Evolutionary conservation across 2,113 vertebrate species (phyloP), one percentile per base, ranked within the genome.

Genomic region (Podilymbus podiceps): DNA sequence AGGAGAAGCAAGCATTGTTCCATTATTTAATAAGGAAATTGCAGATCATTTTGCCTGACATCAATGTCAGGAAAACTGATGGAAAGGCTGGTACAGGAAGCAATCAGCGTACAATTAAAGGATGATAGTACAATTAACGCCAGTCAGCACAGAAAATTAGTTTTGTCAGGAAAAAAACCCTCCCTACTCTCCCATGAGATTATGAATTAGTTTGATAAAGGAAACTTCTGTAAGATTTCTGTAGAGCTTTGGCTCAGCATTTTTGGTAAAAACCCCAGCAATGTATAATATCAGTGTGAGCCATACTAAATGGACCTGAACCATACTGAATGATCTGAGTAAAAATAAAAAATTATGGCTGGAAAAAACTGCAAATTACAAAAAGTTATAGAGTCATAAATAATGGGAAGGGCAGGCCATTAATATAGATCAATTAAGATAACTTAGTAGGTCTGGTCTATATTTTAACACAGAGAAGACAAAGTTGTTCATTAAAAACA

Each of bases 21-120:
- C 42, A 78, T 95, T 92, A 96, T 88, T 95, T 92, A 96, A 97
- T 97, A 95, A 97, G 95, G 90, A 96, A 97, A 95, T 75, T 89
- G 53, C 90, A 93, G 86, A 64, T 68, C 64, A 87, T 95, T 96
- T 92, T 93, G 88, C 89, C 77, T 90, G 76, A 87, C 90, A 96
- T 94, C 88, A 95, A 40, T 40, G 64, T 94, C 95, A 93, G 85
- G 72, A 95, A 95, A 96, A 97, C 66, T 90, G 90, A 97, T 97
- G 90, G 84, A 93, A 89, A 96, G 73, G 73, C 83, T 94, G 80
- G 73, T 82, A 90, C 92, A 94, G 95, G 96, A 97, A 95, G 84
- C 85, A 95, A 95, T 96, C 94, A 93, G 80, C 27, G 80, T 74
- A 92, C 88, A 96, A 95, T 92, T 94, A 97, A 97, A 97, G 92